These are phyloP conservation scores for Cataglyphis cursor DNA, from an alignment of 2,888 invertebrate species.

Conservation along the genomic window DNA sequence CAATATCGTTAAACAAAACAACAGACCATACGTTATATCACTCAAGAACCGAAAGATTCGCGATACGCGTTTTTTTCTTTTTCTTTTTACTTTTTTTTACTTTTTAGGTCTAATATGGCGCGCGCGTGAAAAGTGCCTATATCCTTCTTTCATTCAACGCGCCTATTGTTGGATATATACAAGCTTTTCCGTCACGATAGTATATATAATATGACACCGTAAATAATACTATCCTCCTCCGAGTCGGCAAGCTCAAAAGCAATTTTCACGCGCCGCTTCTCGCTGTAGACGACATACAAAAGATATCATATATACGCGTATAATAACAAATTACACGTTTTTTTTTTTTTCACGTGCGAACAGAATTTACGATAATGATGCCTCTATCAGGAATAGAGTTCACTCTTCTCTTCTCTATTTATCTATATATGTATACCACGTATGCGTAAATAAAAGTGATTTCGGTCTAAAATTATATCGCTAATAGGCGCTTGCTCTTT, in stretches of 20 bases:
- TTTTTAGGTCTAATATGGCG: conserved; percentile 47
- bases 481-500: conserved; percentile 80
- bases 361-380: conserved; percentile 74
- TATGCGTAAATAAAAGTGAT: conserved; percentile 72
- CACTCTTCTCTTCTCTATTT: conserved; percentile 75
- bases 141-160: conserved; percentile 44
- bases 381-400: conserved; percentile 13
- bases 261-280: conserved; percentile 75
- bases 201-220: conserved; percentile 80
- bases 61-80: background rate
- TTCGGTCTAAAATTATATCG: conserved; percentile 77
- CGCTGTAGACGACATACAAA: conserved; percentile 72
- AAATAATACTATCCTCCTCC: conserved; percentile 77
- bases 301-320: conserved; percentile 66
- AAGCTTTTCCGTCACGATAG: background rate
- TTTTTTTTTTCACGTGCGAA: conserved; percentile 57
- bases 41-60: conserved; percentile 56
- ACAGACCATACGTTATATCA: conserved; percentile 68
- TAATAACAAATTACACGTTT: conserved; percentile 68
- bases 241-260: conserved; percentile 78
- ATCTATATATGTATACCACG: conserved; percentile 72
- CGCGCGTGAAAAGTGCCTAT: conserved; percentile 70
- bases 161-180: conserved; percentile 64
- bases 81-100: background rate
- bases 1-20: conserved; percentile 68